Percentiles rank a stretch among this genome's conserved stretches.
Evolutionary conservation across 2,797 vertebrate genomes (phyloP).

Genomic region (Myoxocephalus aenaeus): DNA sequence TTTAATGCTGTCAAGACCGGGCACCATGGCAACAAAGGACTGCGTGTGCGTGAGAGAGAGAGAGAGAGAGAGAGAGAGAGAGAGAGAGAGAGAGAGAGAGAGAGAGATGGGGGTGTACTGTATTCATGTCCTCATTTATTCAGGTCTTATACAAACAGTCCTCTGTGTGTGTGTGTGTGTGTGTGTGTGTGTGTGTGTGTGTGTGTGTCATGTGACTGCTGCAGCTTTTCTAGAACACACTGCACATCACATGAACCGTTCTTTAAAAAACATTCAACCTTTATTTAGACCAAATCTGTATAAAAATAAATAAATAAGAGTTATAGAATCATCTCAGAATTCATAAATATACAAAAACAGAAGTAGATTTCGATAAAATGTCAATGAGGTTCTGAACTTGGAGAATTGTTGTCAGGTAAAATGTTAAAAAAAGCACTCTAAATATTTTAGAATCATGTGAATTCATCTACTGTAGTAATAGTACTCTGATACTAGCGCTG

Average conservation of each 20-base stretch:
- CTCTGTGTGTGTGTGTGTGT: neutral
- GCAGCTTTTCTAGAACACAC: conserved; percentile 48
- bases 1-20: conserved; percentile 43
- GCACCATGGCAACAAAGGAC: conserved; percentile 57
- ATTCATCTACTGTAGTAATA: no score
- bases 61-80: neutral
- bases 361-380: neutral
- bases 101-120: conserved; percentile 27
- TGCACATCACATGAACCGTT: conserved; percentile 17
- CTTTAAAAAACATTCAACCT: conserved; percentile 18
- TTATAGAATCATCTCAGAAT: neutral
- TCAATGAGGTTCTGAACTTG: no score
- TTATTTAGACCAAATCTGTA: conserved; percentile 33
- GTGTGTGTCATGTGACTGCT: conserved; percentile 53
- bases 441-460: no score
- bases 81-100: conserved; percentile 19
- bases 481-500: no score
- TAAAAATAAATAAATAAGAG: neutral
- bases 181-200: conserved; percentile 11
- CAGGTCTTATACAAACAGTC: conserved; percentile 33
- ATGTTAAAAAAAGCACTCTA: no score
- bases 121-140: conserved; percentile 51
- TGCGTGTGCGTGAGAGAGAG: neutral
- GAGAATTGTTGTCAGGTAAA: no score
- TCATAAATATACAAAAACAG: neutral